Conservation (phyloP, 2,113 vertebrate species). For the Rhinolophus sinicus region DNA sequence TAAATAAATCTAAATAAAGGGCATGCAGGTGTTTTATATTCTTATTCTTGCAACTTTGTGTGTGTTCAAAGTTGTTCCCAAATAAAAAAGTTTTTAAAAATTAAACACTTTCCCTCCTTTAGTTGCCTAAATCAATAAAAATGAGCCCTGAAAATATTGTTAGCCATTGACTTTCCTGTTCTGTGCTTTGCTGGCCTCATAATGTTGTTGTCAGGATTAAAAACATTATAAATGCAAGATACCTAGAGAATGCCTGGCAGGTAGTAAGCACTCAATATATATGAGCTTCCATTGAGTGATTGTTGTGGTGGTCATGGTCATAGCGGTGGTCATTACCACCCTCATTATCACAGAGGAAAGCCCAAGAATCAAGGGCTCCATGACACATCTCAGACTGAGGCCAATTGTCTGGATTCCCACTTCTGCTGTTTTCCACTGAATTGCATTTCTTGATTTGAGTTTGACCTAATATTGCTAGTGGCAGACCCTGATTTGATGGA, state of each 20-base stretch:
- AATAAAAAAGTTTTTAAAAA: not conserved
- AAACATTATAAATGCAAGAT: not conserved
- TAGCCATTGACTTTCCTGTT: not conserved
- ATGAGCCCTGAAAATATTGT: not conserved
- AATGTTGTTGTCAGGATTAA: not conserved
- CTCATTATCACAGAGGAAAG: not conserved
- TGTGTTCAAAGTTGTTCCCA: not conserved
- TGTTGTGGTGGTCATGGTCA: not conserved
- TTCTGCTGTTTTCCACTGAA: not conserved
- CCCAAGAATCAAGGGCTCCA: not conserved
- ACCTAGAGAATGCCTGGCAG: not conserved
- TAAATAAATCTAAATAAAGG: not conserved
- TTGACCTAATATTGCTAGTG: not conserved
- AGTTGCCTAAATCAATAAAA: not conserved
- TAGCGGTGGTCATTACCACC: not conserved
- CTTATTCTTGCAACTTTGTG: not conserved
- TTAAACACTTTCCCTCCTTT: not conserved
- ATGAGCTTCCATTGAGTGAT: not conserved
- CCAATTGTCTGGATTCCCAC: not conserved
- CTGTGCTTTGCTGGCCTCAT: not conserved
- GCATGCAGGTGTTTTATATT: not conserved
- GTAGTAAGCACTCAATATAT: not conserved
- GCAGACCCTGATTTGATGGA: not conserved
- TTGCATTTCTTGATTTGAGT: not conserved
- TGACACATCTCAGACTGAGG: not conserved